Conservation (phyloP, 2,113 vertebrate species). For the Lucifuga dentata region DNA sequence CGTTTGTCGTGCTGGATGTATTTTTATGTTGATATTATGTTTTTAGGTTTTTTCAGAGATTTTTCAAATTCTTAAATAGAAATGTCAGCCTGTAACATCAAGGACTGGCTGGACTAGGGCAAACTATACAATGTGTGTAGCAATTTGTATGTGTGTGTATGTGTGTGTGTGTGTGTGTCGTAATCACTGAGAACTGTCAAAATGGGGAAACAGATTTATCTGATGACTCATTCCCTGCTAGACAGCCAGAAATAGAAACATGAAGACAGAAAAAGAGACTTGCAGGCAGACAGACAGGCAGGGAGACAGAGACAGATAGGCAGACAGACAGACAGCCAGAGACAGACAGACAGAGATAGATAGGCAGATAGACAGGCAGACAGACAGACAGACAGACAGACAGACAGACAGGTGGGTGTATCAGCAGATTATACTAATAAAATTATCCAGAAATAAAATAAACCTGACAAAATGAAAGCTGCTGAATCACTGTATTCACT, state of each 20-base stretch:
- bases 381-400: slow-evolving; percentile 19
- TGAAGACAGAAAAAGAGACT: slow-evolving; percentile 3
- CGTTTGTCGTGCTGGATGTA: too few species aligned
- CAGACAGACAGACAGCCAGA: slow-evolving; percentile 36
- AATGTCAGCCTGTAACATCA: too few species aligned
- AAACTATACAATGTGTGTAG: slow-evolving; percentile 21
- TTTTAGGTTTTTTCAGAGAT: too few species aligned
- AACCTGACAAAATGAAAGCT: slow-evolving; percentile 19
- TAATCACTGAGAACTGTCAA: slow-evolving; percentile 21
- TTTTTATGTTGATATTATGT: too few species aligned
- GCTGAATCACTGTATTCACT: slow-evolving; percentile 32
- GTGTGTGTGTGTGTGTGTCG: slow-evolving; percentile 15
- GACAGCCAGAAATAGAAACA: slow-evolving; percentile 39
- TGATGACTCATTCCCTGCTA: slow-evolving; percentile 57
- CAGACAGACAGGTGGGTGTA: slow-evolving; percentile 4
- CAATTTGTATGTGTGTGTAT: not conserved
- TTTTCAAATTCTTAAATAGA: too few species aligned
- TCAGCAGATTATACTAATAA: slow-evolving; percentile 33
- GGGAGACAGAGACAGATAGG: too few species aligned
- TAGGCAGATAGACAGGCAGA: too few species aligned
- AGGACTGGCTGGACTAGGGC: too few species aligned
- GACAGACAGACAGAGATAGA: slow-evolving; percentile 26
- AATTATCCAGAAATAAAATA: not conserved
- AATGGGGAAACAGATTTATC: slow-evolving; percentile 19
- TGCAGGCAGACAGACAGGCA: slow-evolving; percentile 18